Evolutionary conservation across 2,113 vertebrate species (phyloP).

Genomic region (Pteruthius melanotis): DNA sequence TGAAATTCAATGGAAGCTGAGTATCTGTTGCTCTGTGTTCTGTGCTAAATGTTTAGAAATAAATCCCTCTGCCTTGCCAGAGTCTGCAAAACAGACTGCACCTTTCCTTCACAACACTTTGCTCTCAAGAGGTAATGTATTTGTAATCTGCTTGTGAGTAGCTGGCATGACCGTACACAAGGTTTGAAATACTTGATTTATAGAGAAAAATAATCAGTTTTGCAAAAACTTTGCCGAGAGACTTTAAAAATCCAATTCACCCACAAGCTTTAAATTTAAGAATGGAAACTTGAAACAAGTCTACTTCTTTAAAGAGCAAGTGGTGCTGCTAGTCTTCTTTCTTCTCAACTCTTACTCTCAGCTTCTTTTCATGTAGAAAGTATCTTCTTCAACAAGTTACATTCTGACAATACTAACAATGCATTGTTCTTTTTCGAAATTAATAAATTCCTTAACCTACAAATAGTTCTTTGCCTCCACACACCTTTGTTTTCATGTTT

Average conservation of each 20-base stretch:
- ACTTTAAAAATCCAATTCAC: neutral
- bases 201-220: neutral
- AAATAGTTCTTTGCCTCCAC: neutral
- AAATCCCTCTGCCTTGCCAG: neutral
- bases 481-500: neutral
- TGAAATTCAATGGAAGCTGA: neutral
- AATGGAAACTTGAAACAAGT: neutral
- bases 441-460: neutral
- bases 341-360: neutral
- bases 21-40: neutral
- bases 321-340: neutral
- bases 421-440: neutral
- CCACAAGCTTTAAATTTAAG: neutral
- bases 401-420: neutral
- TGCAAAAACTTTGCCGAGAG: neutral
- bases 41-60: neutral
- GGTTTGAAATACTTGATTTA: neutral
- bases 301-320: neutral
- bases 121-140: neutral
- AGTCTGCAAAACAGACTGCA: neutral
- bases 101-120: accelerated
- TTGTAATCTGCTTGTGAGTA: neutral
- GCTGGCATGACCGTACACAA: neutral
- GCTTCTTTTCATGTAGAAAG: neutral
- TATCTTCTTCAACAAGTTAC: neutral